Base-by-base conservation (phyloP, 2,888 invertebrate species). In the Octonoba sinensis region DNA sequence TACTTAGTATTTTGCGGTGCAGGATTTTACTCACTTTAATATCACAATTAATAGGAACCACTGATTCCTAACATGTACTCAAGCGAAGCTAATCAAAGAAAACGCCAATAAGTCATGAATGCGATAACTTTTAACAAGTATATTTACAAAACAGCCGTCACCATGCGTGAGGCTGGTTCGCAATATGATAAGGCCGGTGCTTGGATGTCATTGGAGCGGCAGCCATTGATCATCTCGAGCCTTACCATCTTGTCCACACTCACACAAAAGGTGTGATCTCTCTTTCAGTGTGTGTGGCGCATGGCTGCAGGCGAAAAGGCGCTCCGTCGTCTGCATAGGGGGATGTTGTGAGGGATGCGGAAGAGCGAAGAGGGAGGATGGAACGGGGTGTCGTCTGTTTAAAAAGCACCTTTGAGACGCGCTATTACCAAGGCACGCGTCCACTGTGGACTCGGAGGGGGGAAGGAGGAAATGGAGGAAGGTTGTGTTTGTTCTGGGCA, bases 221-320 rank as follows among this genome's bases (percentile, higher is more conserved):
- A 24, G 20, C 47, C 70, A 70, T 70, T 70, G 70, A 70, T 70
- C 70, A 70, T 57, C 15, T 54, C 12, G 54, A 54, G 64, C 44
- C 69, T 56, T 16, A 11, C 70, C 15, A 36, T 36, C 36, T 36
- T 36, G 36, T 36, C 36, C 36, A 36, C 36, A 15, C 13, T 27
- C 57, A 20, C 18, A 46, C 46, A 57, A 24, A 70, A 70, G 36
- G 44, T 22, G 24, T 49, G 65, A 65, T 65, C 70, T 46, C 18
- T 18, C 27, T 36, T 8, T n/a, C 12, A 15, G 13, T 66, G n/a
- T 15, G 60, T 27, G 57, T 56, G 70, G 57, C 70, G 70, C 70
- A 70, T 70, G 46, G 46, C 62, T 62, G 18, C 51, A 24, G 36
- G 36, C 36, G 36, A 36, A 36, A 36, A 36, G 36, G 36, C 54